Percentiles rank a stretch among this genome's conserved stretches.
Evolutionary conservation across 2,888 invertebrate genomes (phyloP).

Genomic region (Macropis europaea): DNA sequence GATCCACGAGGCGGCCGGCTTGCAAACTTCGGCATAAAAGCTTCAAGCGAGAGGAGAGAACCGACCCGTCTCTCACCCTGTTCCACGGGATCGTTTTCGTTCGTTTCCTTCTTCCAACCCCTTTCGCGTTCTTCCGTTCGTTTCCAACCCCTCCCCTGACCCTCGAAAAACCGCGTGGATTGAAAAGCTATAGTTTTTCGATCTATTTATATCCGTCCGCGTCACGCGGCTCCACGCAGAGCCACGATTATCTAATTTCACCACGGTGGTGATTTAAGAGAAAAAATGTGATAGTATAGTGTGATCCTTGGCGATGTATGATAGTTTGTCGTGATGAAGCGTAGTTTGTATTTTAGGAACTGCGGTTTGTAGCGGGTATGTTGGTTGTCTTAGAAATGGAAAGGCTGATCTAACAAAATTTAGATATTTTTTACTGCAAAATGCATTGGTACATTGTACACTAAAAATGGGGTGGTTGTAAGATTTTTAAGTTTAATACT

Average conservation of each 20-base stretch:
- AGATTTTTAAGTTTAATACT: too few species aligned
- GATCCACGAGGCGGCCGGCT: conserved; percentile 65
- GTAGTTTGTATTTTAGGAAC: too few species aligned
- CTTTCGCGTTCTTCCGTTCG: conserved; percentile 37
- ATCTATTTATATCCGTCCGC: conserved; percentile 71
- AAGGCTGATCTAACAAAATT: too few species aligned
- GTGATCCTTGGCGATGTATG: too few species aligned
- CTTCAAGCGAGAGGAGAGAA: conserved; percentile 54
- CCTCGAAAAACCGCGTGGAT: conserved; percentile 64
- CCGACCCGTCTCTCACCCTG: conserved; percentile 10
- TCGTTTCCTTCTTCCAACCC: conserved; percentile 51
- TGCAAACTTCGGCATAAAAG: conserved; percentile 68
- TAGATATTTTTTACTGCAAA: too few species aligned
- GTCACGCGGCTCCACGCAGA: conserved; percentile 19
- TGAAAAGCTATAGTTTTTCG: conserved; percentile 75
- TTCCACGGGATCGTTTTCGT: conserved; percentile 19
- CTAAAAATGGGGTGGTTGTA: too few species aligned
- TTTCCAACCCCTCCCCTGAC: conserved; percentile 14
- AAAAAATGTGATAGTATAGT: too few species aligned
- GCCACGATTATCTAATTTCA: conserved; percentile 46
- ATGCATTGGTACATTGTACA: too few species aligned
- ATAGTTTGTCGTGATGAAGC: too few species aligned
- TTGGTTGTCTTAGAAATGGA: too few species aligned
- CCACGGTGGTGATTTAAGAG: too few species aligned
- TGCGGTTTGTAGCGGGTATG: too few species aligned